Percentiles rank a stretch among this genome's conserved stretches.
These are phyloP conservation scores for Oreocharis arfaki DNA, from an alignment of 2,113 vertebrate species.

Conservation along the genomic window DNA sequence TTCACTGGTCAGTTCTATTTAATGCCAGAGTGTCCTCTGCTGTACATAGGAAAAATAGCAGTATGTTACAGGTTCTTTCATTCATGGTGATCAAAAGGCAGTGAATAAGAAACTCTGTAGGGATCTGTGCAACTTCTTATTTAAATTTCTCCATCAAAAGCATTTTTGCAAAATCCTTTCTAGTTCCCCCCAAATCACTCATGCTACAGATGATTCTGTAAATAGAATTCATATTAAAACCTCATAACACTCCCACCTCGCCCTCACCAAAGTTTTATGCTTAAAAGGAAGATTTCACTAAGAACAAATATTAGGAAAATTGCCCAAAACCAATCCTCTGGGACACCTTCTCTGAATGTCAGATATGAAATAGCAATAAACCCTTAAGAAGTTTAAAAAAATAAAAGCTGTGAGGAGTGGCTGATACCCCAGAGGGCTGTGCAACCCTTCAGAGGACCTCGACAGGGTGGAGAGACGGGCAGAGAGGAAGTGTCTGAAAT, in stretches of 20 bases:
- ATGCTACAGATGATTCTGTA: neutral
- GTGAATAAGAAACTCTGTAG: neutral
- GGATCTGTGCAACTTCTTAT: neutral
- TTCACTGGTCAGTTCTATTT: neutral
- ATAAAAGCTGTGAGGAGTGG: neutral
- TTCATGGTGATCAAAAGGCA: neutral
- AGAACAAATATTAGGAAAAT: neutral
- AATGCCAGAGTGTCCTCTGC: slow-evolving; percentile 50
- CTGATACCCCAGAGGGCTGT: rapidly evolving
- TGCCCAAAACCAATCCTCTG: neutral
- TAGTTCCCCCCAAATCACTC: neutral
- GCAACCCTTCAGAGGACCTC: neutral
- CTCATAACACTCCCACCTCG: rapidly evolving
- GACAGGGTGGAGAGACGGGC: rapidly evolving
- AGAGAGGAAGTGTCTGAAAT: neutral
- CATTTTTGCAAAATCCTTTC: neutral
- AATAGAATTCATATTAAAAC: neutral
- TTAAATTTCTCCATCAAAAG: neutral
- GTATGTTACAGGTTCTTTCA: neutral
- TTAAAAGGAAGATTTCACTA: neutral
- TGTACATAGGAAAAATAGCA: slow-evolving; percentile 32
- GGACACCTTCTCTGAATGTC: neutral
- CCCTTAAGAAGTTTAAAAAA: neutral
- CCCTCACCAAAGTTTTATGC: neutral
- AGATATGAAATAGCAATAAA: neutral